Conservation (phyloP, 2,113 vertebrate species). For the Dendropsophus ebraccatus region DNA sequence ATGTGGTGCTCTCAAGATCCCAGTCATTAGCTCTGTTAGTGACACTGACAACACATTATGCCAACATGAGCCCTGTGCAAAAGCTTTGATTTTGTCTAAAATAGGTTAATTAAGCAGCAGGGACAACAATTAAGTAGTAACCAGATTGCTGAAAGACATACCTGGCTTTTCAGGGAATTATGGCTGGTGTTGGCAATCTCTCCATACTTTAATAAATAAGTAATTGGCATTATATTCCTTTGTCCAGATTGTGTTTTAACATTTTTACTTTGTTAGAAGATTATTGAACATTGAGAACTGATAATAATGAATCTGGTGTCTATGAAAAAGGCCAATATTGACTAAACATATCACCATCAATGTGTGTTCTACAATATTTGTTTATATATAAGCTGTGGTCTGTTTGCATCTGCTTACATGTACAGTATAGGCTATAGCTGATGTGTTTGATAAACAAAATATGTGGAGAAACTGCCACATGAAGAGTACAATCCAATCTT, state of each 20-base stretch:
- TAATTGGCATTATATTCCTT: not conserved
- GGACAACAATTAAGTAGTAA: conserved; percentile 21
- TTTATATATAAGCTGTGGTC: not conserved
- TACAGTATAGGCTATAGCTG: too few species aligned
- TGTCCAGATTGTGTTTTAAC: not conserved
- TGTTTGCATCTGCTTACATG: too few species aligned
- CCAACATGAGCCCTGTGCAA: conserved; percentile 23
- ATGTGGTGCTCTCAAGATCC: not conserved
- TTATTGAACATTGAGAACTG: not conserved
- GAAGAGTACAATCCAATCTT: too few species aligned
- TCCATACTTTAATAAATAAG: not conserved
- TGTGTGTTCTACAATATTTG: not conserved
- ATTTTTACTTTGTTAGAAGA: conserved; percentile 1
- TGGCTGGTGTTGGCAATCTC: not conserved
- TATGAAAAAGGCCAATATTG: not conserved
- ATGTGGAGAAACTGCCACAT: too few species aligned
- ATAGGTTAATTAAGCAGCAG: conserved; percentile 50
- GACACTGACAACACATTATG: conserved; percentile 42
- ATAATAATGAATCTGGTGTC: not conserved
- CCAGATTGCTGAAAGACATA: not conserved
- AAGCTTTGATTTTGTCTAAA: conserved; percentile 28
- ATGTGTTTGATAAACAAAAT: too few species aligned
- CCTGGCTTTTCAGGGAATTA: not conserved
- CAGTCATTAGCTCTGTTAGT: conserved; percentile 32
- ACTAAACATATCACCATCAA: not conserved